These are phyloP conservation scores for Gerosis bhagava DNA, from an alignment of 2,888 invertebrate species.

Conservation along the genomic window DNA sequence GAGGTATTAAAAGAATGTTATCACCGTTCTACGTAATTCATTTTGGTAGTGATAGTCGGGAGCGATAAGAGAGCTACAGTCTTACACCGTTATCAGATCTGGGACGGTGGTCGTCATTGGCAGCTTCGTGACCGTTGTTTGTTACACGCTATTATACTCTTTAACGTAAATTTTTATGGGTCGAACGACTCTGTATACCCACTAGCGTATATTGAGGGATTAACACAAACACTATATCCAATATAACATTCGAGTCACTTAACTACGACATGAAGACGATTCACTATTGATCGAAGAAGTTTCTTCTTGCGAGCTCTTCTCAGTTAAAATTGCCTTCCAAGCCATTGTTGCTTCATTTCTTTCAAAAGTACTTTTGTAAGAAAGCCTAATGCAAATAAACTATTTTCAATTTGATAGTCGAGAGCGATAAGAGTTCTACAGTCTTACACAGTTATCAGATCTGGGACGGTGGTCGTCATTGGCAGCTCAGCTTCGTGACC, in stretches of 20 bases:
- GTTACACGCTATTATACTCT: slow-evolving; percentile 1
- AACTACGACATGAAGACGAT: too few species aligned
- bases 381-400: too few species aligned
- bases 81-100: slow-evolving; percentile 8
- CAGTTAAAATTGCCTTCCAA: too few species aligned
- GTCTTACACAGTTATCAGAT: slow-evolving; percentile 7
- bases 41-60: slow-evolving; percentile 2
- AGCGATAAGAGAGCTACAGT: slow-evolving; percentile 7
- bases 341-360: too few species aligned
- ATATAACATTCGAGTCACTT: too few species aligned
- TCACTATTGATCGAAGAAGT: too few species aligned
- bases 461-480: not conserved
- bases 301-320: too few species aligned
- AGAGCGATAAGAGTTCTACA: not conserved
- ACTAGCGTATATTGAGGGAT: too few species aligned
- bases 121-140: not conserved
- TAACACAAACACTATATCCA: too few species aligned
- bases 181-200: too few species aligned
- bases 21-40: not conserved
- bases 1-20: slow-evolving; percentile 1
- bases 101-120: not conserved
- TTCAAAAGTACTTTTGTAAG: too few species aligned
- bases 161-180: not conserved
- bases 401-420: too few species aligned
- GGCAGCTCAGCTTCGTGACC: not conserved